Percentiles rank a stretch among this genome's conserved stretches.
phyloP scores from a whole-genome alignment of 2,797 vertebrate genomes.

The Ibycter americanus region DNA sequence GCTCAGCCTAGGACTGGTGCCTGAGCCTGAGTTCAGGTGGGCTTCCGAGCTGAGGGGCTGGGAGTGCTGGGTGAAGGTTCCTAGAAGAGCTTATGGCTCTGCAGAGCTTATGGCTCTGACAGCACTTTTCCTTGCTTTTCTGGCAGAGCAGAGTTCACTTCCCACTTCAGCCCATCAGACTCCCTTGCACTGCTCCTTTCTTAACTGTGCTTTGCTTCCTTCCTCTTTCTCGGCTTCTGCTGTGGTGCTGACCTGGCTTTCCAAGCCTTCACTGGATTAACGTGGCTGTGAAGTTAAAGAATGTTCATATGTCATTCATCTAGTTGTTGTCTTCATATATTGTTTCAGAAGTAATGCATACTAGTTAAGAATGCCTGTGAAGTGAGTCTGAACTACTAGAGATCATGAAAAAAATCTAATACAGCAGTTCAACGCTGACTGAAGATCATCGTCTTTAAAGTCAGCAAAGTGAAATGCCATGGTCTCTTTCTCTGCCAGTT shows the following conservation, averaged over 20 bases:
- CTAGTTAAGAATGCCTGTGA: not conserved
- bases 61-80: not conserved
- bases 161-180: not conserved
- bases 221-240: not conserved
- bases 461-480: not conserved
- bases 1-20: not conserved
- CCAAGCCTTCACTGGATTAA: not conserved
- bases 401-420: not conserved
- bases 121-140: not conserved
- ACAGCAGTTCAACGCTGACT: not conserved
- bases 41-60: not conserved
- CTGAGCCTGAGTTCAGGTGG: fast-evolving
- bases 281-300: not conserved
- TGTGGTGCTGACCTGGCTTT: not conserved
- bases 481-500: not conserved
- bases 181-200: not conserved
- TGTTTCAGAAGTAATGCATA: not conserved
- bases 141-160: not conserved
- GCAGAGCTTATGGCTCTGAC: not conserved
- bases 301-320: not conserved
- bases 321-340: not conserved
- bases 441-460: not conserved
- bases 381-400: not conserved
- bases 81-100: not conserved
- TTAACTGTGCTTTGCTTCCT: not conserved